Percentiles rank a stretch among this genome's conserved stretches.
phyloP scores from a whole-genome alignment of 2,113 vertebrate species.

The Eira barbara region DNA sequence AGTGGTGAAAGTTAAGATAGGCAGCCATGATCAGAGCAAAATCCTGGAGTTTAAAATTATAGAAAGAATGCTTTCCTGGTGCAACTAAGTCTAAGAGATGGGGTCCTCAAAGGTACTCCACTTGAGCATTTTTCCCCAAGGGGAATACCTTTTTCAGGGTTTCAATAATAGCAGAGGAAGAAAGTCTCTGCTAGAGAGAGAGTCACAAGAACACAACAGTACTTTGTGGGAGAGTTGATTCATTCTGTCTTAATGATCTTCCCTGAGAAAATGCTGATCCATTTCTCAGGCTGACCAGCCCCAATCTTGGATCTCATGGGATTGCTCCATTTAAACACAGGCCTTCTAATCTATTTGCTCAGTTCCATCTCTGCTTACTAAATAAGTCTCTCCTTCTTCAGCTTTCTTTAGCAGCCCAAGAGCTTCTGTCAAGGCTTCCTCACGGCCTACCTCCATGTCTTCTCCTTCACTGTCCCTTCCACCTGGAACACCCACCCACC shows the following conservation, averaged over 20 bases:
- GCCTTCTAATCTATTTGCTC: not conserved
- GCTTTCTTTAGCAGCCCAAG: slow-evolving; percentile 48
- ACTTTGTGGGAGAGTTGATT: not conserved
- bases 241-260: not conserved
- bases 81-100: not conserved
- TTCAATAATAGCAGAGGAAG: not conserved
- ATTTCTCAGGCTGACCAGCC: slow-evolving; percentile 10
- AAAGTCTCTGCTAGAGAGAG: not conserved
- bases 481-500: slow-evolving; percentile 77
- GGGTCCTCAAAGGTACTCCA: not conserved
- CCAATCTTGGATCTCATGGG: not conserved
- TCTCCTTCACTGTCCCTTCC: slow-evolving; percentile 69
- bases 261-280: slow-evolving; percentile 26
- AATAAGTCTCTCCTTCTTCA: slow-evolving; percentile 9
- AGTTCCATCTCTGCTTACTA: not conserved
- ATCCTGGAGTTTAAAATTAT: not conserved
- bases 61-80: not conserved
- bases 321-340: not conserved
- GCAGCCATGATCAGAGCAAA: not conserved
- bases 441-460: slow-evolving; percentile 42
- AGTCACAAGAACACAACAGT: not conserved
- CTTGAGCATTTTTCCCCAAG: not conserved
- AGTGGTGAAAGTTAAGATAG: not conserved
- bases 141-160: not conserved
- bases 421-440: slow-evolving; percentile 57